These are phyloP conservation scores for Gastrophysa polygoni DNA, from an alignment of 2,888 invertebrate species.

Conservation along the genomic window DNA sequence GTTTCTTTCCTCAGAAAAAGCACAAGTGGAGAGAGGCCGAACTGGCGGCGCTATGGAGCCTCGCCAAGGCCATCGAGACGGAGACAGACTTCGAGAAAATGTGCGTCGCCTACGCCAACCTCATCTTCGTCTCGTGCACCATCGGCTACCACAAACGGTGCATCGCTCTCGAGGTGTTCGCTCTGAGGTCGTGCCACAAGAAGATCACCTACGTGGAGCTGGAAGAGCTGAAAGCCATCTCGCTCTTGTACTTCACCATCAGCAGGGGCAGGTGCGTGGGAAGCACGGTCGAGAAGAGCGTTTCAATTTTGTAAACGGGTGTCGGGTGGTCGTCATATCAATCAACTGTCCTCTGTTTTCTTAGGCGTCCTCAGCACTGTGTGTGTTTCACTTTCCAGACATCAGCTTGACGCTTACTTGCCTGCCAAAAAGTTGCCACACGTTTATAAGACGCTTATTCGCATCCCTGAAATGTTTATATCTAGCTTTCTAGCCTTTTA, in stretches of 20 bases:
- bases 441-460: no score
- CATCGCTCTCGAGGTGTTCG: conserved; percentile 55
- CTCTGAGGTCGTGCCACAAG: conserved; percentile 55
- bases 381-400: no score
- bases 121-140: conserved; percentile 56
- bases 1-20: conserved; percentile 41
- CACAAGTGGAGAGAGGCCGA: conserved; percentile 59
- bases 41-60: conserved; percentile 65
- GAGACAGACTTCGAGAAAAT: conserved; percentile 63
- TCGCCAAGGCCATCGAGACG: conserved; percentile 61
- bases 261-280: conserved; percentile 54
- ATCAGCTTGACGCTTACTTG: no score
- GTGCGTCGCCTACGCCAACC: conserved; percentile 63
- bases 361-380: not conserved
- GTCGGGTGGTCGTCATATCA: no score
- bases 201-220: conserved; percentile 54
- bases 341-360: not conserved
- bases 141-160: conserved; percentile 44
- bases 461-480: no score
- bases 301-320: no score
- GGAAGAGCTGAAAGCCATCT: conserved; percentile 58
- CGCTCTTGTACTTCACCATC: conserved; percentile 57
- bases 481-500: no score
- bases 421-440: no score
- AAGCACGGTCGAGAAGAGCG: conserved; percentile 26